A percentile compares a stretch with the other conserved stretches of the same genome.
Evolutionary conservation across 2,888 invertebrate genomes (phyloP).

Genomic region (Leucoma salicis): DNA sequence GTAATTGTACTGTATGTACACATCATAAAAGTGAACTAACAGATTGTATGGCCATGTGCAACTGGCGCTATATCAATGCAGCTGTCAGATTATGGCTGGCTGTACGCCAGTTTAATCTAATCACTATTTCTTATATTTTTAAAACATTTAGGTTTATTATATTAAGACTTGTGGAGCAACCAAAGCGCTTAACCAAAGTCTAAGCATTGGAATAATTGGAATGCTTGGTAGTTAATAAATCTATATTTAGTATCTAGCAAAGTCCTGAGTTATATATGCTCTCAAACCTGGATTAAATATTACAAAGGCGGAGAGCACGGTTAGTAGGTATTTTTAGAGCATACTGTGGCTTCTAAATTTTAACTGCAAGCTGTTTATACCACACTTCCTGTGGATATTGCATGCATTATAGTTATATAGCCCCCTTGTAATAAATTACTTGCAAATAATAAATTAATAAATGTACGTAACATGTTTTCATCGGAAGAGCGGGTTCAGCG

Average conservation of each 20-base stretch:
- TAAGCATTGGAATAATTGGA: conserved; percentile 4
- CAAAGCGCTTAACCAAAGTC: background rate
- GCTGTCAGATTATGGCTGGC: conserved; percentile 44
- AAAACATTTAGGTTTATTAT: conserved; percentile 2
- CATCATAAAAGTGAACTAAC: conserved; percentile 37
- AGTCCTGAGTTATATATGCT: conserved; percentile 25
- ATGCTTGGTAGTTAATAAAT: conserved; percentile 7
- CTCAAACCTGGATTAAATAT: conserved; percentile 33
- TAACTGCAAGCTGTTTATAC: no score
- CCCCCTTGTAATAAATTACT: no score
- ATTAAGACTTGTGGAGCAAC: background rate
- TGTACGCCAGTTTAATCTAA: conserved; percentile 44
- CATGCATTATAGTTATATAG: no score
- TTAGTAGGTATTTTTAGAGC: no score
- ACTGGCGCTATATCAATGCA: conserved; percentile 43
- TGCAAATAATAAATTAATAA: no score
- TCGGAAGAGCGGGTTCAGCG: background rate
- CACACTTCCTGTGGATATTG: no score
- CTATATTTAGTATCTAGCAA: conserved; percentile 14
- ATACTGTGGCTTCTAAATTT: no score
- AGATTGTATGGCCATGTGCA: conserved; percentile 63
- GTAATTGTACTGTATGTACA: conserved; percentile 40
- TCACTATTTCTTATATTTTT: conserved; percentile 20
- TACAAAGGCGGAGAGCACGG: conserved; percentile 17
- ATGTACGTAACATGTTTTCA: no score